Percentiles rank a stretch among this genome's conserved stretches.
phyloP scores from a whole-genome alignment of 2,888 invertebrate genomes.

The Meiosimyza platycephala region DNA sequence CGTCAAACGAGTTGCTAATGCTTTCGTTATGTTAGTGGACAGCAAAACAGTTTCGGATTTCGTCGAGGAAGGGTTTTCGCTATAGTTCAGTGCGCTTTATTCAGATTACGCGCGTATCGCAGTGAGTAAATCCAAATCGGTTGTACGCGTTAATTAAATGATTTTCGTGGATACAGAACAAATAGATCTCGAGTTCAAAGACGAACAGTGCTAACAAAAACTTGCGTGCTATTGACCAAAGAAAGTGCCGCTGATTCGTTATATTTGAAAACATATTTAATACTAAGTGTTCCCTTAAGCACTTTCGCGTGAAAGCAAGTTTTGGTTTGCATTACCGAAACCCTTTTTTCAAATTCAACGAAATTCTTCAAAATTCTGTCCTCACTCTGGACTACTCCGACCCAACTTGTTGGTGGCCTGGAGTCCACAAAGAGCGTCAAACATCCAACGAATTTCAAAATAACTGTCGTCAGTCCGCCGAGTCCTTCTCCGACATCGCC shows the following conservation, averaged over 20 bases:
- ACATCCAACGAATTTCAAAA: conserved; percentile 61
- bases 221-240: neutral
- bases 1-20: conserved; percentile 48
- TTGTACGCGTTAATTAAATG: conserved; percentile 24
- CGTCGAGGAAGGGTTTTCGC: conserved; percentile 58
- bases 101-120: neutral
- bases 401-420: conserved; percentile 62
- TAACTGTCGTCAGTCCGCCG: conserved; percentile 63
- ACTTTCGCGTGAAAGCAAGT: no score
- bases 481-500: conserved; percentile 60
- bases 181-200: no score
- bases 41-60: conserved; percentile 65
- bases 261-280: neutral
- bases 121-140: neutral
- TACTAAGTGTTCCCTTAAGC: no score
- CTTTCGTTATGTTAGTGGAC: conserved; percentile 33
- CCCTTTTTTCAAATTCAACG: neutral
- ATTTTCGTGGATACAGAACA: neutral
- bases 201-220: neutral
- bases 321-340: neutral
- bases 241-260: neutral
- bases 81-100: neutral
- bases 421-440: conserved; percentile 52
- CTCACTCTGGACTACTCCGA: conserved; percentile 67
- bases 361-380: conserved; percentile 64